Base-by-base conservation (phyloP, 2,797 vertebrate genomes). In the Anisognathus igniventris region DNA sequence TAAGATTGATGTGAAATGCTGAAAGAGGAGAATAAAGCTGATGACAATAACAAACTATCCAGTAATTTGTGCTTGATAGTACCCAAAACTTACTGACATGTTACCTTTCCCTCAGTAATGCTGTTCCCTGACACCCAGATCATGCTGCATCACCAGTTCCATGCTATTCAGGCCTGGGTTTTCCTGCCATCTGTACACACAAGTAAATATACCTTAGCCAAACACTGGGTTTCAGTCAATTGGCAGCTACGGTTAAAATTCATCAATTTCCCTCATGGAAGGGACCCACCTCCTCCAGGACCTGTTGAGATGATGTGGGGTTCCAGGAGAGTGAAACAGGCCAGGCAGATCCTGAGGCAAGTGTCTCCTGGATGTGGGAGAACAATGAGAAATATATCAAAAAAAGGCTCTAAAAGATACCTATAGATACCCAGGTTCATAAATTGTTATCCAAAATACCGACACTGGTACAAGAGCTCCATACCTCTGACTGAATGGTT, bases 291-390 rank as follows among this genome's bases (percentile, higher is more conserved):
- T 47, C 22, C 51, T 35, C 24, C 21, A 35, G 54, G 13, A 24
- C 7, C 12, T 27, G 33, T 12, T 20, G 21, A 24, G 31, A 11
- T 37, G 57, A 25, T 7, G 3, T 12, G 9, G 21, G 5, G 7
- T 28, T 51, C 27, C 42, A 45, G 62, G 30, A 33, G 21, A 60
- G 16, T 1, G 1, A 40, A 18, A 8, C 0, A 0, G 24, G 13
- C 40, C 12, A 27, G 30, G 28, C 27, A 68, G 30, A 21, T 12
- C 20, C 57, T 24, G 25, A 48, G 53, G 9, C 10, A 28, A n/a
- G 6, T 10, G 20, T 22, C 28, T 62, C 23, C 54, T 30, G 16
- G 7, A 6, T 6, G 17, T 12, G 23, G 37, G 31, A 62, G n/a
- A 58, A 40, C 25, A 4, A 16, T 21, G 30, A 89, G 23, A 61